A percentile compares a stretch with the other conserved stretches of the same genome.
phyloP scores from a whole-genome alignment of 1,140 invertebrate genomes.

The Archegozetes longisetosus region DNA sequence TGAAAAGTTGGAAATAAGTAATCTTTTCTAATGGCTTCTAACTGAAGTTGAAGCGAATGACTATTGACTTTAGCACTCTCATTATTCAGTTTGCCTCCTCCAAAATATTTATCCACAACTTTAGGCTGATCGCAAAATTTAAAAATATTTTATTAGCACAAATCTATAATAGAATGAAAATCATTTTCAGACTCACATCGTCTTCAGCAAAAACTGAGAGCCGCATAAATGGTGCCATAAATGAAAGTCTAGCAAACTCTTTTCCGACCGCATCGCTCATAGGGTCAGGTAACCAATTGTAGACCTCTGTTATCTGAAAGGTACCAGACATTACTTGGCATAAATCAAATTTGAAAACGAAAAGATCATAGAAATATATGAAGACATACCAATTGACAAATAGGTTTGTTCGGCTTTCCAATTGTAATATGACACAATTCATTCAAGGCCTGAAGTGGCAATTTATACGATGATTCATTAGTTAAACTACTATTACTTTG shows the following conservation, averaged over 20 bases:
- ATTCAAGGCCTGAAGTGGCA: conserved; percentile 44
- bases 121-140: conserved; percentile 24
- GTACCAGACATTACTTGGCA: conserved; percentile 4
- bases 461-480: conserved; percentile 48
- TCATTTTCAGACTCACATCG: conserved; percentile 36
- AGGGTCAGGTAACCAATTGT: conserved; percentile 55
- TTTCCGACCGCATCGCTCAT: conserved; percentile 49
- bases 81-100: conserved; percentile 26
- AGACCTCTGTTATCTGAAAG: conserved; percentile 34
- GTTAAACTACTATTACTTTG: conserved; percentile 40
- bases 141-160: background rate
- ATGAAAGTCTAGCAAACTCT: conserved; percentile 65
- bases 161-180: conserved; percentile 1
- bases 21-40: conserved; percentile 14
- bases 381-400: conserved; percentile 53
- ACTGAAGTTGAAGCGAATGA: conserved; percentile 26
- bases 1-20: conserved; percentile 60
- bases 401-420: conserved; percentile 42
- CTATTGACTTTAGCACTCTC: conserved; percentile 26
- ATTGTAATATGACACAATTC: conserved; percentile 51
- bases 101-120: conserved; percentile 32
- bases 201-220: conserved; percentile 85
- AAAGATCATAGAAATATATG: background rate
- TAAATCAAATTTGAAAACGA: conserved; percentile 3
- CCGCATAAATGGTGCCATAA: conserved; percentile 71